These are phyloP conservation scores for Schizotus pectinicornis DNA, from an alignment of 2,888 invertebrate genomes.

Conservation along the genomic window DNA sequence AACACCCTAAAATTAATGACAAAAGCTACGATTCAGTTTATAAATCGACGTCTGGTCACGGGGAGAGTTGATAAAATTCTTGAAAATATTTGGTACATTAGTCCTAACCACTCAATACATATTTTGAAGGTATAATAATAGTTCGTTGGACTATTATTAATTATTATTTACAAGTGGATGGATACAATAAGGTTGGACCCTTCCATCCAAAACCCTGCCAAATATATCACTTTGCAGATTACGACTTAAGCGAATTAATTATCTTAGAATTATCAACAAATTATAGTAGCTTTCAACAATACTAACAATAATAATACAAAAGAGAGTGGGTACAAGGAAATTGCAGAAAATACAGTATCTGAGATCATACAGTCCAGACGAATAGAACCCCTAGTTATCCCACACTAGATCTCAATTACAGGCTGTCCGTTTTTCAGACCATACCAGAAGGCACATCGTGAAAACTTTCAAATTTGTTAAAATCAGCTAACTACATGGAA, in stretches of 20 bases:
- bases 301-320: background rate
- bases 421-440: background rate
- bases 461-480: conserved; percentile 1
- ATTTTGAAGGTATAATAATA: background rate
- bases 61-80: background rate
- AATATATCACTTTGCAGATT: conserved; percentile 7
- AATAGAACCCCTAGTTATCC: background rate
- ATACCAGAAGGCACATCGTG: conserved; percentile 1
- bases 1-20: background rate
- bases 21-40: background rate
- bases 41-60: too few relatives aligned
- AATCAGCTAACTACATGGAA: background rate
- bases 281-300: background rate
- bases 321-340: background rate
- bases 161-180: conserved; percentile 8
- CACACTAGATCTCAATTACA: conserved; percentile 1
- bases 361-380: conserved; percentile 5
- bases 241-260: background rate
- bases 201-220: conserved; percentile 11
- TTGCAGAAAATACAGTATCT: conserved; percentile 7
- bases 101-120: background rate
- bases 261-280: conserved; percentile 1
- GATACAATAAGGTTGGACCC: conserved; percentile 8
- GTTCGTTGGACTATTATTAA: background rate
- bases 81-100: conserved; percentile 1